phyloP scores from a whole-genome alignment of 2,888 invertebrate genomes.

The Synergus itoensis region DNA sequence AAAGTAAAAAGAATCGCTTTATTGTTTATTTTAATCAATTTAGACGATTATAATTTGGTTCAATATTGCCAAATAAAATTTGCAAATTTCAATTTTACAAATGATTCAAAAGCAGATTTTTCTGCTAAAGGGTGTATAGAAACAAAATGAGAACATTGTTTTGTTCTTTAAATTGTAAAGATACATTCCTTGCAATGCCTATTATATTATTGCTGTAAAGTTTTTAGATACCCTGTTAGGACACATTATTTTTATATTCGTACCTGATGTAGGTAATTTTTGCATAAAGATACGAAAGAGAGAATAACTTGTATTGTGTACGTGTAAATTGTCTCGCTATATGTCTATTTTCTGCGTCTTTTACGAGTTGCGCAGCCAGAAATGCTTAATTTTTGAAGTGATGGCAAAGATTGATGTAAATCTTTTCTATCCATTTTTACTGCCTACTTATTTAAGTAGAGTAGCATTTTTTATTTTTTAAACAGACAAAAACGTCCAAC shows the following conservation, averaged over 20 bases:
- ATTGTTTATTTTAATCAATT: neutral
- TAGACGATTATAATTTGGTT: neutral
- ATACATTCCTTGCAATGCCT: slow-evolving; percentile 37
- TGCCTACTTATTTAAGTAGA: neutral
- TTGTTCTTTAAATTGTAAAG: slow-evolving; percentile 10
- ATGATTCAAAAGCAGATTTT: neutral
- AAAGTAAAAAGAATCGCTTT: neutral
- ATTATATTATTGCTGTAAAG: slow-evolving; percentile 6
- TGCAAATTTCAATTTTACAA: neutral
- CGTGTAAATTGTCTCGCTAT: slow-evolving; percentile 16
- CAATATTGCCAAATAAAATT: neutral
- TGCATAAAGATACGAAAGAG: slow-evolving; percentile 27
- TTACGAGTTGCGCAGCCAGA: neutral
- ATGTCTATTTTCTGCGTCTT: neutral
- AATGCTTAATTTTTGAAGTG: neutral
- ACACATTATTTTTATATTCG: slow-evolving; percentile 32
- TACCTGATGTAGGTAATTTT: slow-evolving; percentile 33
- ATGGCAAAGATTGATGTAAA: neutral
- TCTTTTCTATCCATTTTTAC: no score
- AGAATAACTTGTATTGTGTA: slow-evolving; percentile 24
- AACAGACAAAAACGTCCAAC: neutral
- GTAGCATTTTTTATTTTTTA: neutral
- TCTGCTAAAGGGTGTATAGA: neutral
- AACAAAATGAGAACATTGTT: neutral
- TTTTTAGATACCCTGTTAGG: neutral